A percentile compares a stretch with the other conserved stretches of the same genome.
Evolutionary conservation across 2,888 invertebrate genomes (phyloP).

Genomic region (Macrophya annulata): DNA sequence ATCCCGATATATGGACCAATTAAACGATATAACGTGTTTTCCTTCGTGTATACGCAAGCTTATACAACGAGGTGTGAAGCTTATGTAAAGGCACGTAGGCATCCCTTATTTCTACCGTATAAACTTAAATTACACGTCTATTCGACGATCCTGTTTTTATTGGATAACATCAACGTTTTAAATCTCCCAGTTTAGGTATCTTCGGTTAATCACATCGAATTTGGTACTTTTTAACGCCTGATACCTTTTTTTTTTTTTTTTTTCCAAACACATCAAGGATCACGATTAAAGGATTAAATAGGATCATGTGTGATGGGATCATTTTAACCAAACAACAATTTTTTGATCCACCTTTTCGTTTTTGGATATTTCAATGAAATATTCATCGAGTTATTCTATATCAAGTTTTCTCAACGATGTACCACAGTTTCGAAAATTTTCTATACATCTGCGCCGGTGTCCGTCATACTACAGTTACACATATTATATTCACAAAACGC

Average conservation of each 20-base stretch:
- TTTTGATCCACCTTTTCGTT: background rate
- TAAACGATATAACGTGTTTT: background rate
- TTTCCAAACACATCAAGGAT: background rate
- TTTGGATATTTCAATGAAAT: background rate
- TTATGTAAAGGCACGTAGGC: background rate
- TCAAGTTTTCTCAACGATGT: background rate
- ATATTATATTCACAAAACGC: too few species aligned
- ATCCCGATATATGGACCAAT: background rate
- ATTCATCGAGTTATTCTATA: background rate
- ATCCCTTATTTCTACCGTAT: background rate
- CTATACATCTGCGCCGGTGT: too few species aligned
- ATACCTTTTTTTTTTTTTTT: background rate
- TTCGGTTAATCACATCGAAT: background rate
- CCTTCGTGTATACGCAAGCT: background rate
- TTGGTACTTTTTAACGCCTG: background rate
- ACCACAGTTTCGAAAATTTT: background rate
- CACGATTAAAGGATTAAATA: too few species aligned
- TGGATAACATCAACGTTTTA: background rate
- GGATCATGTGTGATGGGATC: too few species aligned
- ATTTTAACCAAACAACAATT: background rate
- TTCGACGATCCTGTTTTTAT: background rate
- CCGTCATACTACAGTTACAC: too few species aligned
- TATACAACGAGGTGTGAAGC: background rate
- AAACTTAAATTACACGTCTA: slow-evolving; percentile 1
- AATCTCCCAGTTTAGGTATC: background rate